Conservation (phyloP, 2,888 invertebrate genomes). For the Drosophila stalkeri region DNA sequence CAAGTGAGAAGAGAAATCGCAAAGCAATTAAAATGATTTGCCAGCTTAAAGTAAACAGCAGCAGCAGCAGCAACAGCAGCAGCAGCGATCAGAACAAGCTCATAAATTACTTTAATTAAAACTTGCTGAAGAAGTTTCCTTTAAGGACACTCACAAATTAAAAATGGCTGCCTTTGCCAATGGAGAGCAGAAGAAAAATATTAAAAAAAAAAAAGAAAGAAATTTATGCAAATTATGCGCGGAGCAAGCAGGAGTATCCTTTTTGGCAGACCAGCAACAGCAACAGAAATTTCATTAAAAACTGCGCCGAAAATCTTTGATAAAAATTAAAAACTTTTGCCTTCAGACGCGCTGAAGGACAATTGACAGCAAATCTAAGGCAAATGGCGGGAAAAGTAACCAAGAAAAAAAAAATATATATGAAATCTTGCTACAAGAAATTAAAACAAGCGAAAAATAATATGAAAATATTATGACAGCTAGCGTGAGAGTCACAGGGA, state of each 20-base stretch:
- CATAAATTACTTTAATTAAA: conserved; percentile 66
- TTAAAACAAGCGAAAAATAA: conserved; percentile 77
- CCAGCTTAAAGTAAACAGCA: conserved; percentile 45
- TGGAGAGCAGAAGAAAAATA: background rate
- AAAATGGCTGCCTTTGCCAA: conserved; percentile 57
- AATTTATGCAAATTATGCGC: conserved; percentile 69
- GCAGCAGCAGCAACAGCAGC: background rate
- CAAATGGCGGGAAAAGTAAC: conserved; percentile 24
- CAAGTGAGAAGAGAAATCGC: conserved; percentile 31
- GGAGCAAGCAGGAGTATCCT: conserved; percentile 62
- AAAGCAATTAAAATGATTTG: conserved; percentile 77
- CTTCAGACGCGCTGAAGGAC: conserved; percentile 56
- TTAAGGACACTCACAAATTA: conserved; percentile 72
- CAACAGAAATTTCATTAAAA: conserved; percentile 74
- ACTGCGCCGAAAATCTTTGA: conserved; percentile 67
- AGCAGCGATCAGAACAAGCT: conserved; percentile 28
- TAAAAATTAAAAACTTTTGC: conserved; percentile 74
- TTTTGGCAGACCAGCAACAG: conserved; percentile 56
- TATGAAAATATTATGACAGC: conserved; percentile 77
- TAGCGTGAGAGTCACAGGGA: conserved; percentile 5
- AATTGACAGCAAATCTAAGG: conserved; percentile 61
- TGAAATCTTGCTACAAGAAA: conserved; percentile 74
- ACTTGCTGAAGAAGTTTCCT: conserved; percentile 50
- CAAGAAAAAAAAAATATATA: conserved; percentile 36
- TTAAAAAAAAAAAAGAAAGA: conserved; percentile 25